These are phyloP conservation scores for Cyprinodon brontotheroides DNA, from an alignment of 2,113 vertebrate species.

Conservation along the genomic window DNA sequence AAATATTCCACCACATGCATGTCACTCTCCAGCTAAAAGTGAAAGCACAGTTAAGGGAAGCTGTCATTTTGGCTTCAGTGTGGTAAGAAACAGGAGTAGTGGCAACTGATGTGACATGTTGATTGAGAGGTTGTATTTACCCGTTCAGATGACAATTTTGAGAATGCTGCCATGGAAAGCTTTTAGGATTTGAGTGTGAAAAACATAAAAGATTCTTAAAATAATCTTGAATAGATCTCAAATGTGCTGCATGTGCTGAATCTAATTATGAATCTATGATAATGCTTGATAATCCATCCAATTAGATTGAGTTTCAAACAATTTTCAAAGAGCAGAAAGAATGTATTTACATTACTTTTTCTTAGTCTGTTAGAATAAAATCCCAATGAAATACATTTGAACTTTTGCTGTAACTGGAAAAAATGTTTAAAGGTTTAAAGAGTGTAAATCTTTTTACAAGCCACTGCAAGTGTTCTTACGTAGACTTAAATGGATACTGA, in stretches of 20 bases:
- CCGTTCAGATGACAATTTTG: conserved; percentile 11
- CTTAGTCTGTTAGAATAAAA: no score
- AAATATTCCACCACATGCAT: conserved; percentile 52
- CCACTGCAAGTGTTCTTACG: no score
- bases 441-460: background rate
- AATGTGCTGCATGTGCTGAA: background rate
- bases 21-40: conserved; percentile 40
- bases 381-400: no score
- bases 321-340: no score
- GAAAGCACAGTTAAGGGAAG: conserved; percentile 26
- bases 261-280: no score
- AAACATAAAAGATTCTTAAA: conserved; percentile 16
- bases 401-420: background rate
- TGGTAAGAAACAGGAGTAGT: conserved; percentile 16
- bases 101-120: conserved; percentile 21
- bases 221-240: conserved; percentile 2
- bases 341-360: no score
- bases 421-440: background rate
- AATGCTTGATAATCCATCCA: no score
- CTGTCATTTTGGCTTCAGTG: conserved; percentile 30
- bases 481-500: no score
- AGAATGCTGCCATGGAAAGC: conserved; percentile 7
- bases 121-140: conserved; percentile 24
- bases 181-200: conserved; percentile 13
- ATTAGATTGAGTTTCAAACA: no score